Conservation (phyloP, 2,888 invertebrate species). For the Hirtodrosophila trivittata region DNA sequence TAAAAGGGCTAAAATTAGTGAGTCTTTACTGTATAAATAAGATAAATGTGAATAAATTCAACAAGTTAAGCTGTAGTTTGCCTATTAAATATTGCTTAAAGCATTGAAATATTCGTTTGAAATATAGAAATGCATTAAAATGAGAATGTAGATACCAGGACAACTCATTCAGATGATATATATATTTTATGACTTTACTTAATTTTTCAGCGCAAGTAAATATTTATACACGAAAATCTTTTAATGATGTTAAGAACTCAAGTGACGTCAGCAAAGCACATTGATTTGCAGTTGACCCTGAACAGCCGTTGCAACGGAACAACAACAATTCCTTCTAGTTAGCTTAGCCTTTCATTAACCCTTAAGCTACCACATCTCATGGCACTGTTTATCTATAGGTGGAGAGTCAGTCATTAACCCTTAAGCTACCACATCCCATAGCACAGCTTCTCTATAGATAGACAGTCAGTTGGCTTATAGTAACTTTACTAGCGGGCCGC, state of each 20-base stretch:
- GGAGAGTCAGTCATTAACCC: background rate
- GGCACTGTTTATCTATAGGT: constrained; percentile 7
- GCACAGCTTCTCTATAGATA: constrained; percentile 27
- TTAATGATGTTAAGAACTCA: background rate
- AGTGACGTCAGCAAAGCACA: constrained; percentile 20
- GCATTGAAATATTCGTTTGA: no score
- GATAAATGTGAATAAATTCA: no score
- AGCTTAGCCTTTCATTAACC: background rate
- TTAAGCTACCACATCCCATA: background rate
- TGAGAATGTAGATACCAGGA: no score
- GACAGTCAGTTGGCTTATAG: constrained; percentile 9
- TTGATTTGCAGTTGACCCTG: constrained; percentile 35
- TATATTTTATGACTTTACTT: no score
- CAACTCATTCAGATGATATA: no score
- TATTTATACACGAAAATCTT: no score
- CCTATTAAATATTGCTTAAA: no score
- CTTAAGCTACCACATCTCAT: background rate
- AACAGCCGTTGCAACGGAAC: constrained; percentile 30
- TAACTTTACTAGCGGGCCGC: constrained; percentile 24
- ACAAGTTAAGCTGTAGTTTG: no score
- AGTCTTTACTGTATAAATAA: no score
- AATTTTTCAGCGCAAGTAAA: no score
- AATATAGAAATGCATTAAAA: no score
- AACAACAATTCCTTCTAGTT: background rate
- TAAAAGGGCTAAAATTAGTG: no score